A percentile compares a stretch with the other conserved stretches of the same genome.
Evolutionary conservation across 2,113 vertebrate genomes (phyloP).

Genomic region (Bufo gargarizans): DNA sequence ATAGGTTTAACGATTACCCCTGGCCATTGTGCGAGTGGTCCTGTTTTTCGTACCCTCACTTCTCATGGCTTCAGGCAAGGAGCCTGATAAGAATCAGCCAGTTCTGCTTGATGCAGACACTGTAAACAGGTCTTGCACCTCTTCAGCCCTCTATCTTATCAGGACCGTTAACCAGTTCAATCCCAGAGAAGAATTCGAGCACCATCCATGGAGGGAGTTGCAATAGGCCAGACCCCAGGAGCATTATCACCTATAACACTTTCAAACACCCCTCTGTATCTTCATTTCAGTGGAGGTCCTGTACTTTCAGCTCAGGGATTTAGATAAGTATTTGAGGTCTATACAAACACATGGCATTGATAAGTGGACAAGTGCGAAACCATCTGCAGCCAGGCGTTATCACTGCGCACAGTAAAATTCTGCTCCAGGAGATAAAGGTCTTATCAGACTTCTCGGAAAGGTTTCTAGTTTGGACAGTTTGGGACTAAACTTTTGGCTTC

Average conservation of each 20-base stretch:
- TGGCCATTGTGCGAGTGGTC: background rate
- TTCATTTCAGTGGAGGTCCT: constrained; percentile 76
- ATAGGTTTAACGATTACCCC: constrained; percentile 3
- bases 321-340: constrained; percentile 79
- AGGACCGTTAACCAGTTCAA: constrained; percentile 2
- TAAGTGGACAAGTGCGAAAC: constrained; percentile 72
- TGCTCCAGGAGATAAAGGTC: constrained; percentile 74
- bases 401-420: constrained; percentile 72
- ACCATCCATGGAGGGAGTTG: background rate
- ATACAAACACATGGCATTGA: constrained; percentile 77
- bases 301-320: constrained; percentile 78
- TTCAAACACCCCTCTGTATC: constrained; percentile 73
- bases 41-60: background rate
- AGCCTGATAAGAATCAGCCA: constrained; percentile 49
- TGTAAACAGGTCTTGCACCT: constrained; percentile 60
- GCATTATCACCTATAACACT: constrained; percentile 71
- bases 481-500: constrained; percentile 12
- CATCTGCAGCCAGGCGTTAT: constrained; percentile 74
- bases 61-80: constrained; percentile 38
- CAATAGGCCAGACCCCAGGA: constrained; percentile 60
- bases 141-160: constrained; percentile 56
- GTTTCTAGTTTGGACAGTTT: constrained; percentile 62
- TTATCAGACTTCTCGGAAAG: constrained; percentile 73
- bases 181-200: constrained; percentile 25
- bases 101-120: constrained; percentile 50